Conservation (phyloP, 2,888 invertebrate species). For the Trimorus sp. region DNA sequence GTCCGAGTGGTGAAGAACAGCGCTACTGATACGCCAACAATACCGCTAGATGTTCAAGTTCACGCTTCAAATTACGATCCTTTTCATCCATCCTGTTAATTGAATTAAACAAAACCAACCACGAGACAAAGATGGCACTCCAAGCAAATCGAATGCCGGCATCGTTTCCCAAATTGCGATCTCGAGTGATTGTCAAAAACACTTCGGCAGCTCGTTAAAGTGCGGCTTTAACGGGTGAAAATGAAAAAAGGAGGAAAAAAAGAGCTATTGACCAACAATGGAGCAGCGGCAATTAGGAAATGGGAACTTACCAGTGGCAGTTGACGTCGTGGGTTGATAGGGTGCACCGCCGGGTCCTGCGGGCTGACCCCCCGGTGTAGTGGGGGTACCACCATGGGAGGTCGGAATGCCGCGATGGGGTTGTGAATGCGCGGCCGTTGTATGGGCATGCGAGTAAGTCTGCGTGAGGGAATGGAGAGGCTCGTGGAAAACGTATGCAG, state of each 20-base stretch:
- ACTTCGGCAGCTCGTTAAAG: constrained; percentile 60
- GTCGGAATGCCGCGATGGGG: constrained; percentile 82
- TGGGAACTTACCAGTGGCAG: constrained; percentile 85
- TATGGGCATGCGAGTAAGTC: constrained; percentile 87
- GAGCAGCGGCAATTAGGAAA: constrained; percentile 66
- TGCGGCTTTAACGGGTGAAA: constrained; percentile 43
- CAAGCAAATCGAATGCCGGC: too few species aligned
- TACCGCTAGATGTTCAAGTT: neutral
- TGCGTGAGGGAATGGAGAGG: constrained; percentile 89
- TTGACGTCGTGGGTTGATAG: constrained; percentile 83
- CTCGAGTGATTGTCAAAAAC: constrained; percentile 61
- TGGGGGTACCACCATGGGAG: constrained; percentile 84
- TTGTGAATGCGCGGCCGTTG: constrained; percentile 91
- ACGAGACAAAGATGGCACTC: constrained; percentile 46
- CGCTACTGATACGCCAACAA: constrained; percentile 45
- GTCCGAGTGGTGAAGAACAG: too few species aligned
- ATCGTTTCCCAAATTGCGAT: constrained; percentile 44
- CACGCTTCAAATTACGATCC: constrained; percentile 38
- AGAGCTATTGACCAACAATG: constrained; percentile 61
- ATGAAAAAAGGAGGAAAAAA: constrained; percentile 1
- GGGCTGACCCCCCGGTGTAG: constrained; percentile 83
- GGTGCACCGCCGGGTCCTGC: constrained; percentile 82
- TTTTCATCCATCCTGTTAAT: constrained; percentile 37
- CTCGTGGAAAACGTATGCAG: constrained; percentile 94
- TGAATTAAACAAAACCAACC: constrained; percentile 54